Base-by-base conservation (phyloP, 2,797 vertebrate genomes). In the Epinephelus malabaricus region DNA sequence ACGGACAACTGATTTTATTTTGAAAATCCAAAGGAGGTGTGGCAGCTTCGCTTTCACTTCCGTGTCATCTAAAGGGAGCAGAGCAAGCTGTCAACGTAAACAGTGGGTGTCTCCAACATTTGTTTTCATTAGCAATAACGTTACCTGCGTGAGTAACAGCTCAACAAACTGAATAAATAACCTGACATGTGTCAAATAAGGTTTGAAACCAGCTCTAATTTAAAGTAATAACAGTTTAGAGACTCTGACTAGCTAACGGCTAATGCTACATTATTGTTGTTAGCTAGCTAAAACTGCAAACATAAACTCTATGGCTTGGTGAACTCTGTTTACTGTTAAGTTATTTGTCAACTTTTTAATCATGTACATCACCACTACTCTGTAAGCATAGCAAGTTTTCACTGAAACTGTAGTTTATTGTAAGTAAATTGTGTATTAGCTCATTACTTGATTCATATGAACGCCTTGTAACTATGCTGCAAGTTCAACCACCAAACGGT, bases 31-130 rank as follows among this genome's bases (percentile, higher is more conserved):
- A 0, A 19, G 5, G 7, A 0, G 5, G 0, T 1, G 6, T 0
- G 2, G 3, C 25, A 5, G 0, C 18, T 2, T 19, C 0, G 0
- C 4, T 58, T 85, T 51, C 43, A 90, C 81, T 92, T 94, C 92
- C 92, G 81, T 47, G 85, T 92, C 55, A 73, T 0, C 2, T 2
- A 38, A 23, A 25, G 0, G 23, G 1, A 9, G n/a, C 6, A 1
- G 1, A 4, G 10, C 19, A 60, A 78, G 7, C 49, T 72, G 62
- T 27, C 68, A 68, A 82, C 69, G 71, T 78, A 85, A 85, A 90
- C 79, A 85, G 67, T 81, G 56, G 34, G 68, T 83, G 13, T 1
- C 7, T 0, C n/a, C 2, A 62, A 53, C n/a, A 64, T 67, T 25
- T 34, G 1, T n/a, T 38, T 0, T n/a, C 2, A 19, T 55, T 4